These are phyloP conservation scores for Hypolimnas misippus DNA, from an alignment of 2,888 invertebrate species.

Conservation along the genomic window DNA sequence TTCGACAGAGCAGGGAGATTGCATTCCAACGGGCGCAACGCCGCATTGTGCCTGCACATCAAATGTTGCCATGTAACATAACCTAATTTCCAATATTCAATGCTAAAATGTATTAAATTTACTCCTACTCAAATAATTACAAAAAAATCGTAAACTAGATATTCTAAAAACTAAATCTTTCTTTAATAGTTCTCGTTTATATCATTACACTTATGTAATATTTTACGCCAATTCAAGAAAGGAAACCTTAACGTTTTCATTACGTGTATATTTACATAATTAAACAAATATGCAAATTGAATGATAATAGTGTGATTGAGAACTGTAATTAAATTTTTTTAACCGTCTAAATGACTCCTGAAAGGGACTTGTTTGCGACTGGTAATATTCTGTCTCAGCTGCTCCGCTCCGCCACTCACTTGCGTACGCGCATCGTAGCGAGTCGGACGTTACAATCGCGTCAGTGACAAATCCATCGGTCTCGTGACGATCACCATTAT, in stretches of 20 bases:
- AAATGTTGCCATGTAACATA: constrained; percentile 43
- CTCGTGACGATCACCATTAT: constrained; percentile 52
- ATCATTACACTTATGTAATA: constrained; percentile 1
- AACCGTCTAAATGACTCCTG: not conserved
- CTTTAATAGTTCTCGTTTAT: too few relatives aligned
- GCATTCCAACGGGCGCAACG: constrained; percentile 70
- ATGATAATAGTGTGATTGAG: not conserved
- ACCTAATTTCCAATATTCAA: constrained; percentile 18
- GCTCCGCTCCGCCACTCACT: constrained; percentile 44
- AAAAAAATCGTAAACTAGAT: not conserved
- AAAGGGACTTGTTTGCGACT: not conserved
- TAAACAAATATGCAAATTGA: not conserved
- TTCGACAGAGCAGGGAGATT: constrained; percentile 78
- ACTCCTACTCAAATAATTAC: not conserved
- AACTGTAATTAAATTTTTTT: not conserved
- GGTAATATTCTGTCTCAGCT: constrained; percentile 34
- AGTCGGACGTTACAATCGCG: constrained; percentile 44
- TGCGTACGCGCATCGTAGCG: constrained; percentile 53
- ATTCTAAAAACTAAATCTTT: not conserved
- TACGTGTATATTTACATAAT: not conserved
- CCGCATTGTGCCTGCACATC: constrained; percentile 49
- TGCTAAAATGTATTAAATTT: not conserved
- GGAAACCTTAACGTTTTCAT: not conserved
- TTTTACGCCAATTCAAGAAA: not conserved
- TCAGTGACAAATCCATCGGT: constrained; percentile 42